These are phyloP conservation scores for Trachythela sp. DNA, from an alignment of 64 coral and sea anemone species.

Conservation along the genomic window DNA sequence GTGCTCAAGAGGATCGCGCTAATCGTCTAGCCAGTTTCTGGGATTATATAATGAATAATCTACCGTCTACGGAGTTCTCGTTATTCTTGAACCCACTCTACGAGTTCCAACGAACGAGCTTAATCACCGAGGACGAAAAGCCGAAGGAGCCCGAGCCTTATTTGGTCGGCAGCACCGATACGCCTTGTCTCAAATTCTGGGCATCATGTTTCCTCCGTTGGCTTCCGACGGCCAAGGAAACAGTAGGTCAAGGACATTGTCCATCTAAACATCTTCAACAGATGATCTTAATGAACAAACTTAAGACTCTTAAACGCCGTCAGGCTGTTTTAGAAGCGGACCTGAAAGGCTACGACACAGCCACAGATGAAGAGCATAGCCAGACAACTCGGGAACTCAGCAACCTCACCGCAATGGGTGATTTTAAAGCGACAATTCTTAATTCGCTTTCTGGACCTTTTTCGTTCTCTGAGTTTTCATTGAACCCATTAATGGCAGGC, in stretches of 20 bases:
- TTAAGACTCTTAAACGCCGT: slow-evolving; percentile 66
- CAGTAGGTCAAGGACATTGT: slow-evolving; percentile 77
- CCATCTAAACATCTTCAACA: slow-evolving; percentile 79
- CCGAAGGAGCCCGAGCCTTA: slow-evolving; percentile 35
- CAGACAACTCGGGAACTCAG: neutral
- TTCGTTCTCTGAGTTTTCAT: neutral
- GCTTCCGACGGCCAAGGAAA: slow-evolving; percentile 83
- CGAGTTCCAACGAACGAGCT: slow-evolving; percentile 53
- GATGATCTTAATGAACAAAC: slow-evolving; percentile 86
- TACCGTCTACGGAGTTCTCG: slow-evolving; percentile 56
- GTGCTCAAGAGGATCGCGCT: slow-evolving; percentile 39
- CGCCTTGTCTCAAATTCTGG: slow-evolving; percentile 90
- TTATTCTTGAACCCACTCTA: slow-evolving; percentile 81
- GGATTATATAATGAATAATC: slow-evolving; percentile 90
- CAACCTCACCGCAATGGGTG: neutral
- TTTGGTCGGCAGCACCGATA: slow-evolving; percentile 52
- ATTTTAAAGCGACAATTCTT: neutral
- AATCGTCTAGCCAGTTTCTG: slow-evolving; percentile 70
- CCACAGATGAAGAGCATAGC: slow-evolving; percentile 13
- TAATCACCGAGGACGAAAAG: slow-evolving; percentile 37
- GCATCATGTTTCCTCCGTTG: slow-evolving; percentile 77
- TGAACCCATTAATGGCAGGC: neutral
- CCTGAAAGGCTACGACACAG: slow-evolving; percentile 1
- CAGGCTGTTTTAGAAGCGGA: slow-evolving; percentile 66
- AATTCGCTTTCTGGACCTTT: neutral